A percentile compares a stretch with the other conserved stretches of the same genome.
phyloP scores from a whole-genome alignment of 1,140 invertebrate species.

The Tetragnatha versicolor region DNA sequence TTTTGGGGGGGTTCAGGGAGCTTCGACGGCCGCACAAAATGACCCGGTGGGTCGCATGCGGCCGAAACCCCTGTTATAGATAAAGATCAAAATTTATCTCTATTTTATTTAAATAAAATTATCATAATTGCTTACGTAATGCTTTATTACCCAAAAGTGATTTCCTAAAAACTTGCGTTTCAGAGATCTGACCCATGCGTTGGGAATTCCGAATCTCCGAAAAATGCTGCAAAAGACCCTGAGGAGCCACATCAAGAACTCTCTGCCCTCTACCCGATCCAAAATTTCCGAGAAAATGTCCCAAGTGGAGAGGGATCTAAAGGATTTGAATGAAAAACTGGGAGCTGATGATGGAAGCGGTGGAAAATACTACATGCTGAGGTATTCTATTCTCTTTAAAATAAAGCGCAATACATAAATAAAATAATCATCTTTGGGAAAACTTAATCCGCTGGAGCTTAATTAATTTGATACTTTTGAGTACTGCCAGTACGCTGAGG shows the following conservation, averaged over 20 bases:
- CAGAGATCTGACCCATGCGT: not conserved
- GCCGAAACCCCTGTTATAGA: too few relatives aligned
- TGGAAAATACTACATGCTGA: not conserved
- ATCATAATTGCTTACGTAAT: not conserved
- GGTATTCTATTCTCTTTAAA: too few relatives aligned
- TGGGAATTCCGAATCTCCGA: not conserved
- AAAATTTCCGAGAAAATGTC: not conserved
- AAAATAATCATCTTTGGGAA: too few relatives aligned
- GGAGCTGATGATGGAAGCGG: not conserved
- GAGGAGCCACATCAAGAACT: not conserved
- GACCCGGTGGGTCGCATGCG: too few relatives aligned
- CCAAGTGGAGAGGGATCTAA: not conserved
- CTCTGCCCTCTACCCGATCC: not conserved
- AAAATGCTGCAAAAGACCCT: conserved; percentile 6
- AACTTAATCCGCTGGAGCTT: too few relatives aligned
- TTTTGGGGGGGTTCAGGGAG: too few relatives aligned
- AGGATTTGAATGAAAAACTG: not conserved
- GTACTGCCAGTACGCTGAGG: too few relatives aligned
- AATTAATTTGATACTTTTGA: too few relatives aligned
- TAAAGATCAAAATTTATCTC: too few relatives aligned
- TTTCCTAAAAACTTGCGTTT: not conserved
- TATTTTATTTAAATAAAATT: not conserved
- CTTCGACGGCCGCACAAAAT: too few relatives aligned
- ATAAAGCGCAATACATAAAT: too few relatives aligned
- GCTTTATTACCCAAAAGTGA: not conserved